Conservation (phyloP, 2,797 vertebrate species). For the Scyliorhinus canicula region DNA sequence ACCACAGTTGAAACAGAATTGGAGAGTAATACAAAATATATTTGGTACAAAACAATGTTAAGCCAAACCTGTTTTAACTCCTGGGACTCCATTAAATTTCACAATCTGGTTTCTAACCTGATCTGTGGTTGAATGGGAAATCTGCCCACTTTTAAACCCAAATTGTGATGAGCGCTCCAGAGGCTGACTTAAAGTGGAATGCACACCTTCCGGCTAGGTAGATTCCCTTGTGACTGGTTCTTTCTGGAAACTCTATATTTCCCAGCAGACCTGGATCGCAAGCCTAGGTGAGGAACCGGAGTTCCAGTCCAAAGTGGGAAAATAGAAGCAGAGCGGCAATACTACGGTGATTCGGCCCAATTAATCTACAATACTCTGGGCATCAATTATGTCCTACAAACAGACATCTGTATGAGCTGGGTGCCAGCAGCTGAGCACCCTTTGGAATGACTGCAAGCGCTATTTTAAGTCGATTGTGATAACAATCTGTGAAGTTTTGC, state of each 20-base stretch:
- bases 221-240: neutral
- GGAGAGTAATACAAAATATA: neutral
- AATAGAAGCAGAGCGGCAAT: too few species aligned
- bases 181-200: neutral
- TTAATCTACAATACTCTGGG: neutral
- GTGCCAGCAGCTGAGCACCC: neutral
- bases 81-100: neutral
- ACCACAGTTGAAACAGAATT: neutral
- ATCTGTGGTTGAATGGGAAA: neutral
- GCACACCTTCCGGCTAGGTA: neutral
- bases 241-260: neutral
- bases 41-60: neutral
- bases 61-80: neutral
- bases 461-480: neutral
- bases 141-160: neutral
- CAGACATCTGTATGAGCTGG: neutral
- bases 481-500: neutral
- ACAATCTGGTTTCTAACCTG: neutral
- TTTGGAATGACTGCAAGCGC: neutral
- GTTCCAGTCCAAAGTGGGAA: too few species aligned
- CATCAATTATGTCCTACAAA: neutral
- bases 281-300: too few species aligned
- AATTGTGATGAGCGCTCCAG: neutral
- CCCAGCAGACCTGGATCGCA: too few species aligned
- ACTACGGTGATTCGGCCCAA: neutral